Conservation (phyloP, 2,888 invertebrate genomes). For the Callyntrura sp. region DNA sequence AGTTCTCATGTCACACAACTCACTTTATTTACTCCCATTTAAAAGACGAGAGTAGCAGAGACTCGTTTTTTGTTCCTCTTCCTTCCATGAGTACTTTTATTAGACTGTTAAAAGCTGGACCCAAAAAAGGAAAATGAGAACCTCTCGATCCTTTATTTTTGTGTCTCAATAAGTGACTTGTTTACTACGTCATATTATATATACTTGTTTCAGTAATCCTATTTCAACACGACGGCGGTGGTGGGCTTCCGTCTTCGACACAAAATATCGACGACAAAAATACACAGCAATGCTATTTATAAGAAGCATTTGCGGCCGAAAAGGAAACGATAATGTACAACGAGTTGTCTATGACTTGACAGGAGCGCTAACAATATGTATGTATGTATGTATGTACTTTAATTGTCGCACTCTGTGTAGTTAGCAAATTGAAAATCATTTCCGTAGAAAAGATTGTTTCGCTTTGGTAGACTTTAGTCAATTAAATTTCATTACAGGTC, state of each 20-base stretch:
- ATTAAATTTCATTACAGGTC: slow-evolving; percentile 12
- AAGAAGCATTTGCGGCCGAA: neutral
- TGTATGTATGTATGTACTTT: neutral
- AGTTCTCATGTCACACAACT: neutral
- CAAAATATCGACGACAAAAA: neutral
- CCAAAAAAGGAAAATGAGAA: slow-evolving; percentile 9
- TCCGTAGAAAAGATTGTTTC: slow-evolving; percentile 37
- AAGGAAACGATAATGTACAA: too few species aligned
- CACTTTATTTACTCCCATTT: slow-evolving; percentile 23
- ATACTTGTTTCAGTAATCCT: neutral
- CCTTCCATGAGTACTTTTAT: slow-evolving; percentile 43
- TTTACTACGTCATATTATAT: neutral
- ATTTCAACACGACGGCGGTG: slow-evolving; percentile 7
- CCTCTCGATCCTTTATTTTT: slow-evolving; percentile 9
- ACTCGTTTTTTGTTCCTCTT: slow-evolving; percentile 10
- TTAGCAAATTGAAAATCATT: slow-evolving; percentile 32
- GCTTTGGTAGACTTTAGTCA: slow-evolving; percentile 3
- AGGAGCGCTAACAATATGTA: neutral
- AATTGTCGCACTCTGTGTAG: slow-evolving; percentile 6
- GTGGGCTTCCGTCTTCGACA: neutral
- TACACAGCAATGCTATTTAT: neutral
- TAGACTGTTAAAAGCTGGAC: slow-evolving; percentile 32
- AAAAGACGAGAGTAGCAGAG: neutral
- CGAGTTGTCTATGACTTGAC: too few species aligned
- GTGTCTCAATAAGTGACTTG: neutral